Percentiles rank a stretch among this genome's conserved stretches.
Conservation (phyloP, 2,797 vertebrate species). For the Myotis myotis region DNA sequence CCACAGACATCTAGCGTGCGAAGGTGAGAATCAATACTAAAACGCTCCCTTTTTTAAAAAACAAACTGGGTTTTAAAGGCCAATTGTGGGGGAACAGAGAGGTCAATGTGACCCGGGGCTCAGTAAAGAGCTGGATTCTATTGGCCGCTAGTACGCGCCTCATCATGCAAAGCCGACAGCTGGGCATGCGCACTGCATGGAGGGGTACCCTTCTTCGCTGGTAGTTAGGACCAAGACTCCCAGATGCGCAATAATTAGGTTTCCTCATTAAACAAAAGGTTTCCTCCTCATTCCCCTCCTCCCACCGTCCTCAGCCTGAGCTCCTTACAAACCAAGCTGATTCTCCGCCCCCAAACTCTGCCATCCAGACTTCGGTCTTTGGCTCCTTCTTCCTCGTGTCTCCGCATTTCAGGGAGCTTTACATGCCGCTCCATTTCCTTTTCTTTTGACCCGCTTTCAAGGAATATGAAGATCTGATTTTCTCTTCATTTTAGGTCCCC, state of each 20-base stretch:
- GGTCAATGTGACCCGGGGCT: constrained; percentile 4
- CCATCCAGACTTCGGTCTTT: background rate
- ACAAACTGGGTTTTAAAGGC: constrained; percentile 51
- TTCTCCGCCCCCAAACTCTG: background rate
- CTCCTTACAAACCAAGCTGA: background rate
- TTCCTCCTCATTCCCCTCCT: constrained; percentile 28
- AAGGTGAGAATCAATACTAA: constrained; percentile 41
- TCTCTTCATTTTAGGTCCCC: background rate
- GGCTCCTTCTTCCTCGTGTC: background rate
- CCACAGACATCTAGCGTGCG: constrained; percentile 21
- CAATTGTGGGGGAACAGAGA: constrained; percentile 31
- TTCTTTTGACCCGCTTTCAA: constrained; percentile 1
- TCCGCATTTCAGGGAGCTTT: background rate
- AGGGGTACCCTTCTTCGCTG: background rate
- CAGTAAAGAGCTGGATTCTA: background rate
- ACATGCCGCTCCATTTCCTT: background rate
- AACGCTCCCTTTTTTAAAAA: constrained; percentile 43
- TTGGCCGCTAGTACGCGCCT: constrained; percentile 11
- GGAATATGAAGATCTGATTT: background rate
- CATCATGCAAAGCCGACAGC: constrained; percentile 19
- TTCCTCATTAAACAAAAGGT: constrained; percentile 70
- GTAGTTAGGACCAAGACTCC: constrained; percentile 33
- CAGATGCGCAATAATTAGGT: constrained; percentile 67
- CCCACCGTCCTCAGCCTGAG: background rate
- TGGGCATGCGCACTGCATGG: constrained; percentile 56